Conservation (phyloP, 2,888 invertebrate species). For the Leptogaster cylindrica region DNA sequence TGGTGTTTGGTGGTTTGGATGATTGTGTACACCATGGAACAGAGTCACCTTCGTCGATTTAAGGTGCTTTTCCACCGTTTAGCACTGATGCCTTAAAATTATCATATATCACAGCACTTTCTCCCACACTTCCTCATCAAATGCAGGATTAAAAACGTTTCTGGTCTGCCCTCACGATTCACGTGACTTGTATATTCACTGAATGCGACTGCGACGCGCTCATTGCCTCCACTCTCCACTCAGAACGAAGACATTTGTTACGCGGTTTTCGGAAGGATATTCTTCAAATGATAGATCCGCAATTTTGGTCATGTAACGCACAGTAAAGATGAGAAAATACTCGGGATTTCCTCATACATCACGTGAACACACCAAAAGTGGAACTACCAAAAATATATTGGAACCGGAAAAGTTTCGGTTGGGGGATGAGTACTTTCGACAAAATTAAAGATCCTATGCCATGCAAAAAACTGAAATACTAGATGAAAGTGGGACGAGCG, state of each 20-base stretch:
- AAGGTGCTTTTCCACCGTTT: too few species aligned
- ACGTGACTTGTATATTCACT: too few species aligned
- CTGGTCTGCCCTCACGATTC: too few species aligned
- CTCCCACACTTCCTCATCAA: neutral
- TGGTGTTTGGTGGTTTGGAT: constrained; percentile 17
- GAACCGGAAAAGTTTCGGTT: neutral
- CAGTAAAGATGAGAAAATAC: neutral
- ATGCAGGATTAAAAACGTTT: too few species aligned
- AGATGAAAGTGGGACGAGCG: neutral
- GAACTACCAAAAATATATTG: constrained; percentile 5
- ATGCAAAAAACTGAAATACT: neutral
- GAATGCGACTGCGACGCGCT: too few species aligned
- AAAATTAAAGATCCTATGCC: too few species aligned
- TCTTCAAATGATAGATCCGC: neutral
- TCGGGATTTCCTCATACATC: neutral
- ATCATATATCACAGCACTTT: neutral
- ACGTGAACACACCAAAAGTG: constrained; percentile 4
- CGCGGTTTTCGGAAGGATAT: too few species aligned
- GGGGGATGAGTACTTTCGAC: too few species aligned
- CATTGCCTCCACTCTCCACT: constrained; percentile 14
- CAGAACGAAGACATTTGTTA: constrained; percentile 1
- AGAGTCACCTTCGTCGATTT: too few species aligned
- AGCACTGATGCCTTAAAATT: too few species aligned
- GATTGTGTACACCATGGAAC: constrained; percentile 35
- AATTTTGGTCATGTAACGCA: constrained; percentile 13